Base-by-base conservation (phyloP, 2,797 vertebrate species). In the Apogon talboti region DNA sequence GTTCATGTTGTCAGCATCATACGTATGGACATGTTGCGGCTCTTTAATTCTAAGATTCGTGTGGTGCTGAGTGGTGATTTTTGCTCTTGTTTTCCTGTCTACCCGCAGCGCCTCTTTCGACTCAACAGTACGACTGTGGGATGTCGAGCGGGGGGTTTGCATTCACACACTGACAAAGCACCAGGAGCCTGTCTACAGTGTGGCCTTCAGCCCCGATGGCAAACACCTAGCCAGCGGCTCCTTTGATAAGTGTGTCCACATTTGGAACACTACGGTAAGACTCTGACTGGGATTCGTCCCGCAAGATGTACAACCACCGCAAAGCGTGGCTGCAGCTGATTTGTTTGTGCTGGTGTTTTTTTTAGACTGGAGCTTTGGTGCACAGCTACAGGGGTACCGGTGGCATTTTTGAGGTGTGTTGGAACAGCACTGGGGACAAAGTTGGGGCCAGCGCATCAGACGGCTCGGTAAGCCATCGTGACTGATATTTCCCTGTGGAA, bases 181-280 rank as follows among this genome's bases (percentile, higher is more conserved):
- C 92, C 97, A 98, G 94, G 98, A 99, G 91, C 98, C 97, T 50
- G 98, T 99, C 91, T 99, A 99, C 94, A 99, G 97, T 73, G 97
- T 99, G 92, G 98, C 98, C 92, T 99, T 99, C 91, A 99, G 98
- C 91, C 98, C 98, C 40, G 98, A 99, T 14, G 98, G 98, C 89
- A 92, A 96, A 73, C 98, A 98, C 91, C 93, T 99, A 86, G 98
- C 98, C 91, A 99, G 97, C 54, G 98, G 98, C 83, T 99, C 98
- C 78, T 99, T 99, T 69, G 98, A 99, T 93, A 99, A 99, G 84
- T 99, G 98, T 93, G 98, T 99, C 82, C 98, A 99, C 95, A 99
- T 99, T 95, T 99, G 98, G 98, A 99, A 99, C 86, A 99, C 98
- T 78, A 28, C 24, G 24, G 24, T 28, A 28, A 28, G 24, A 28